A percentile compares a stretch with the other conserved stretches of the same genome.
phyloP scores from a whole-genome alignment of 1,140 invertebrate species.

The Ylistrum balloti region DNA sequence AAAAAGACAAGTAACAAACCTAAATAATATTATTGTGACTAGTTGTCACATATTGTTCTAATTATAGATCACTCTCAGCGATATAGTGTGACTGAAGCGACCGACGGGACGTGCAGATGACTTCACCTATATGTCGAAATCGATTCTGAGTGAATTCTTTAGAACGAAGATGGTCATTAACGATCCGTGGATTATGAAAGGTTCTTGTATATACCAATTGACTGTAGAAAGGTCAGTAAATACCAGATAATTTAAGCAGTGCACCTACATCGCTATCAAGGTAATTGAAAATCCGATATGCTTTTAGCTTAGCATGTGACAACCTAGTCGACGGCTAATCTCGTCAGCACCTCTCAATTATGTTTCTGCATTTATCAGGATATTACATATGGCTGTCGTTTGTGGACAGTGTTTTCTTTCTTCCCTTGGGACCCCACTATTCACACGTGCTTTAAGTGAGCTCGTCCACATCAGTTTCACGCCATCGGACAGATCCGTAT shows the following conservation, averaged over 20 bases:
- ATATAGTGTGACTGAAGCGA: no score
- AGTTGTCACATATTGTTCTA: neutral
- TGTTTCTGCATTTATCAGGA: neutral
- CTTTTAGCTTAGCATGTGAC: neutral
- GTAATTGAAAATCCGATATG: slow-evolving; percentile 35
- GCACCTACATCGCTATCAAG: neutral
- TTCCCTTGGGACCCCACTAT: neutral
- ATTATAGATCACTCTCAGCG: neutral
- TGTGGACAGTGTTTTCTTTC: neutral
- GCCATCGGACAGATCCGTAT: neutral
- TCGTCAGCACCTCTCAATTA: neutral
- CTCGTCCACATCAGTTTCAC: neutral
- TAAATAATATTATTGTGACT: neutral
- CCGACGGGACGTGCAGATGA: neutral
- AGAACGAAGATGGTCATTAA: neutral
- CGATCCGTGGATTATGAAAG: no score
- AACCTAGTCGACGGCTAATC: neutral
- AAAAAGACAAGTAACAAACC: neutral
- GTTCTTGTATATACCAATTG: neutral
- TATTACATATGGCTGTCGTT: slow-evolving; percentile 10
- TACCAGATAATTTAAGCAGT: neutral
- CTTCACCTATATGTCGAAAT: neutral
- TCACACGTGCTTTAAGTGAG: neutral
- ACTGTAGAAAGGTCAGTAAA: neutral
- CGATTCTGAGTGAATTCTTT: neutral